These are phyloP conservation scores for Lepidostoma basale DNA, from an alignment of 1,140 invertebrate genomes.

Conservation along the genomic window DNA sequence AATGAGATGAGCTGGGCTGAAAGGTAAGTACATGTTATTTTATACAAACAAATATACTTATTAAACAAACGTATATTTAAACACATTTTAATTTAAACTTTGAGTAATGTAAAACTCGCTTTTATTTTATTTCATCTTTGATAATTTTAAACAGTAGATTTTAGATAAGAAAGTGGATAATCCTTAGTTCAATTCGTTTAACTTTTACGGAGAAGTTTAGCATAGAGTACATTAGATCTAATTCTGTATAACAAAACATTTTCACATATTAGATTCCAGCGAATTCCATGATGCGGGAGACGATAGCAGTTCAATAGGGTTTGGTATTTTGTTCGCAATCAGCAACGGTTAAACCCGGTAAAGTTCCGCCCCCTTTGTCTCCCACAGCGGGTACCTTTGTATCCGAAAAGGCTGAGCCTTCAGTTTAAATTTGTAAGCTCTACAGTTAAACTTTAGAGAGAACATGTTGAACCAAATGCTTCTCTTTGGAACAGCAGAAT, in stretches of 20 bases:
- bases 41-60: too few relatives aligned
- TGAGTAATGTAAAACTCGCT: too few relatives aligned
- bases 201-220: too few relatives aligned
- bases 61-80: too few relatives aligned
- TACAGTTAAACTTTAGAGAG: conserved; percentile 16
- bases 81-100: too few relatives aligned
- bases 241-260: too few relatives aligned
- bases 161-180: too few relatives aligned
- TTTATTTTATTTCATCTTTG: too few relatives aligned
- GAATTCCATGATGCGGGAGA: neutral
- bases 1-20: conserved; percentile 7
- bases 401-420: conserved; percentile 21
- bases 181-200: too few relatives aligned
- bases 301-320: conserved; percentile 13
- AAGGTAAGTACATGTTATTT: neutral
- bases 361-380: conserved; percentile 18
- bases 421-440: conserved; percentile 24
- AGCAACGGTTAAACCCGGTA: neutral
- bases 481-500: neutral
- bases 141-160: too few relatives aligned
- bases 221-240: too few relatives aligned
- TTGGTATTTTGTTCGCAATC: conserved; percentile 3
- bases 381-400: conserved; percentile 9
- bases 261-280: neutral
- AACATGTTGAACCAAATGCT: conserved; percentile 12